These are phyloP conservation scores for Parauchenoglanis punctatus DNA, from an alignment of 2,797 vertebrate species.

Conservation along the genomic window DNA sequence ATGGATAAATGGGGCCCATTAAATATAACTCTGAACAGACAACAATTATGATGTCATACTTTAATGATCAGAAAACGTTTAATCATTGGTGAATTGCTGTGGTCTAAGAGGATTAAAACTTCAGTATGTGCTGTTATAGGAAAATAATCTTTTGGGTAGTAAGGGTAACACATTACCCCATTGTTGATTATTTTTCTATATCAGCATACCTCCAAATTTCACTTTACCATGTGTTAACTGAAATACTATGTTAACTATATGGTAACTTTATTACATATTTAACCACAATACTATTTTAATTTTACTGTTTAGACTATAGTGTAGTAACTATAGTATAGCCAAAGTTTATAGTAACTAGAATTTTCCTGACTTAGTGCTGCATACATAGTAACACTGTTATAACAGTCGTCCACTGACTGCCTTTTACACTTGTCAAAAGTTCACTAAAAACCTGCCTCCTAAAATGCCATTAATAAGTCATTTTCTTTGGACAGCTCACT, in stretches of 20 bases:
- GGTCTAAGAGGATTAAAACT: background rate
- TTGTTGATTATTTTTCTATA: background rate
- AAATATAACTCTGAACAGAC: background rate
- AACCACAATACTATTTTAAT: background rate
- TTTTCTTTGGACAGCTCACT: background rate
- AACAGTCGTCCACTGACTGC: background rate
- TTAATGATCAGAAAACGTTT: background rate
- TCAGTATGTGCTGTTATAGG: background rate
- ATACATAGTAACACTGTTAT: background rate
- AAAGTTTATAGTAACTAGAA: background rate
- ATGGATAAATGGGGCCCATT: background rate
- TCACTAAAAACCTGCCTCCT: background rate
- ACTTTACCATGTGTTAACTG: background rate
- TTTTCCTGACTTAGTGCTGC: background rate
- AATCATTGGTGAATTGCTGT: background rate
- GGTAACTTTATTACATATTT: background rate
- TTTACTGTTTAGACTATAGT: background rate
- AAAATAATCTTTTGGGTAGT: background rate
- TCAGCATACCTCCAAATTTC: background rate
- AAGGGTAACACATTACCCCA: background rate
- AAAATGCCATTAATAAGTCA: background rate
- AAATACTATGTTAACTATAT: background rate
- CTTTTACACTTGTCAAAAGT: background rate
- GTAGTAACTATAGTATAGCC: background rate
- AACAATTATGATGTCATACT: background rate